These are phyloP conservation scores for Campylorhamphus procurvoides DNA, from an alignment of 2,113 vertebrate genomes.

Conservation along the genomic window DNA sequence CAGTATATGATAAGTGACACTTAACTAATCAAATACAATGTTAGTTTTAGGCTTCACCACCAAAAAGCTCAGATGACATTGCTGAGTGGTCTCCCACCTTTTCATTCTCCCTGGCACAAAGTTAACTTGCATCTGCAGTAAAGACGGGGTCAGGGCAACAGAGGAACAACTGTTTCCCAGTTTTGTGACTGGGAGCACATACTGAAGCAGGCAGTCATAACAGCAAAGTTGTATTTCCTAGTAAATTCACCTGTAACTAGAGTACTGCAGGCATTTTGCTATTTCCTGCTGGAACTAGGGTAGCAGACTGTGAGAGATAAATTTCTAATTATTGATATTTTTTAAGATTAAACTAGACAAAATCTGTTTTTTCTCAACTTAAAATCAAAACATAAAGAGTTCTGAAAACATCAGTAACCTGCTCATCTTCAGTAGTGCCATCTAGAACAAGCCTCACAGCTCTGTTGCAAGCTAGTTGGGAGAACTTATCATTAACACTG, in stretches of 20 bases:
- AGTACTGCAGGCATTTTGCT: background rate
- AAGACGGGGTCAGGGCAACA: background rate
- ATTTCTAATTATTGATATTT: background rate
- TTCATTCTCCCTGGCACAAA: background rate
- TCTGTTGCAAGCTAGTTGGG: background rate
- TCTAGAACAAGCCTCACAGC: background rate
- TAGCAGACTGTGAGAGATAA: background rate
- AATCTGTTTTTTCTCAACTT: background rate
- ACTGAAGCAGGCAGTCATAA: background rate
- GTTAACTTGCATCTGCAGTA: background rate
- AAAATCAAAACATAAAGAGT: background rate
- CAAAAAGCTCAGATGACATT: background rate
- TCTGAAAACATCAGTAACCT: background rate
- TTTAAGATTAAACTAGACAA: background rate
- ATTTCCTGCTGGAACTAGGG: background rate
- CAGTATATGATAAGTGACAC: background rate
- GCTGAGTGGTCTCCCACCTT: background rate
- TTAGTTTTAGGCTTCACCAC: background rate
- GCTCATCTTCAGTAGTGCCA: background rate
- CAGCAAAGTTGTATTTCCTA: rapidly evolving
- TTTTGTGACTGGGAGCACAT: background rate
- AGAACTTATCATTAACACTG: background rate
- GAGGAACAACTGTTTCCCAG: background rate
- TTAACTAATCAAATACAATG: background rate
- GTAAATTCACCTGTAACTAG: background rate